A percentile compares a stretch with the other conserved stretches of the same genome.
Conservation (phyloP, 2,113 vertebrate species). For the Chaetops frenatus region DNA sequence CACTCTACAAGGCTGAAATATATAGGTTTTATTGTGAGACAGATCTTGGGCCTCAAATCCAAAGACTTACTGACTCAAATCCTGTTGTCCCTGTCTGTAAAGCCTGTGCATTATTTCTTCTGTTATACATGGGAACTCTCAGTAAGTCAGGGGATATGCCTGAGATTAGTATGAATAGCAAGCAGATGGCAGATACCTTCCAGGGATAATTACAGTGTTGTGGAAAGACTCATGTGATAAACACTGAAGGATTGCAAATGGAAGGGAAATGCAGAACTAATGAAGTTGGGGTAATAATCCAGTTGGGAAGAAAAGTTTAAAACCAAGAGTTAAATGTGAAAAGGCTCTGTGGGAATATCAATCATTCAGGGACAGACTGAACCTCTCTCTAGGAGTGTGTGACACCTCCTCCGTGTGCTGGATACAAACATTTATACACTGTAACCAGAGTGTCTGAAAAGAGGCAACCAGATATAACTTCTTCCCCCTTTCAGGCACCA, state of each 20-base stretch:
- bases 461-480: background rate
- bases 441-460: background rate
- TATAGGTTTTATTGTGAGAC: background rate
- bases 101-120: background rate
- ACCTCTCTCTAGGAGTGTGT: background rate
- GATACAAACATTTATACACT: background rate
- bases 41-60: background rate
- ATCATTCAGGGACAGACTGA: background rate
- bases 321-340: background rate
- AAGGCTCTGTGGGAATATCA: background rate
- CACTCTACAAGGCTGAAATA: background rate
- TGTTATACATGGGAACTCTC: background rate
- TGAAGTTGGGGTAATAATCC: constrained; percentile 15
- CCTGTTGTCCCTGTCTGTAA: background rate
- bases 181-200: constrained; percentile 52
- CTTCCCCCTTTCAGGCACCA: background rate
- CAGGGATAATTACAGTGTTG: constrained; percentile 43
- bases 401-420: background rate
- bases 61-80: background rate
- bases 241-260: constrained; percentile 16
- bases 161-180: background rate
- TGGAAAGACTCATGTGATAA: background rate
- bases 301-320: constrained; percentile 1
- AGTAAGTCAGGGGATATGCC: background rate
- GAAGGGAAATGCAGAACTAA: constrained; percentile 31